These are phyloP conservation scores for Acropora tenuis DNA, from an alignment of 64 coral and sea anemone species.

Conservation along the genomic window DNA sequence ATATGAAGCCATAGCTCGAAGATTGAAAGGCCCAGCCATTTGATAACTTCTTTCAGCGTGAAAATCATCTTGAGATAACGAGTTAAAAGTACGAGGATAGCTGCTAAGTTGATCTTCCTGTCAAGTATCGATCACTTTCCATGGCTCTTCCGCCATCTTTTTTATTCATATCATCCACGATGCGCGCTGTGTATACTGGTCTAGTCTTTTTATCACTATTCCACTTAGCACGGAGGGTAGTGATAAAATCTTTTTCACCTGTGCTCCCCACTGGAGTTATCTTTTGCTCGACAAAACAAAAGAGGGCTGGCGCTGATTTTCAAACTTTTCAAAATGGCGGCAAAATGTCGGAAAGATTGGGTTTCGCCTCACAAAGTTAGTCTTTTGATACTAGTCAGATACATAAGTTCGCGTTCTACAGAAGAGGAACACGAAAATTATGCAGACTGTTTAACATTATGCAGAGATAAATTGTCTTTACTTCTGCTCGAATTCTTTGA, in stretches of 20 bases:
- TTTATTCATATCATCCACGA: neutral
- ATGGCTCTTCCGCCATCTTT: slow-evolving; percentile 64
- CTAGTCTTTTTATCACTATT: neutral
- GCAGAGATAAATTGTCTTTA: slow-evolving; percentile 74
- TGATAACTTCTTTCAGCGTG: slow-evolving; percentile 84
- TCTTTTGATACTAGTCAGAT: slow-evolving; percentile 76
- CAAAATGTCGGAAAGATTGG: slow-evolving; percentile 59
- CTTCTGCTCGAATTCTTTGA: slow-evolving; percentile 84
- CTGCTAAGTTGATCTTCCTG: slow-evolving; percentile 13
- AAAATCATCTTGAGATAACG: slow-evolving; percentile 82
- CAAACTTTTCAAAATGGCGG: slow-evolving; percentile 82
- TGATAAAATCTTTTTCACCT: no score
- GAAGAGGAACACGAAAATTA: slow-evolving; percentile 40
- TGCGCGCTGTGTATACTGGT: slow-evolving; percentile 38
- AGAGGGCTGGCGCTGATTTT: slow-evolving; percentile 34
- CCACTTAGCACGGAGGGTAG: neutral
- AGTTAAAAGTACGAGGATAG: neutral
- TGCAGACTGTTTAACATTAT: slow-evolving; percentile 53
- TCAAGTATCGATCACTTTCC: slow-evolving; percentile 43
- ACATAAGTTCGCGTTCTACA: slow-evolving; percentile 48
- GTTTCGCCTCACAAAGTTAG: slow-evolving; percentile 87
- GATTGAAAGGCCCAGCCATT: slow-evolving; percentile 93
- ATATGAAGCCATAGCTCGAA: slow-evolving; percentile 98
- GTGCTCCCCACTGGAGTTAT: neutral
- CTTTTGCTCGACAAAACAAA: neutral